phyloP scores from a whole-genome alignment of 1,140 invertebrate genomes.

The Globodera rostochiensis region DNA sequence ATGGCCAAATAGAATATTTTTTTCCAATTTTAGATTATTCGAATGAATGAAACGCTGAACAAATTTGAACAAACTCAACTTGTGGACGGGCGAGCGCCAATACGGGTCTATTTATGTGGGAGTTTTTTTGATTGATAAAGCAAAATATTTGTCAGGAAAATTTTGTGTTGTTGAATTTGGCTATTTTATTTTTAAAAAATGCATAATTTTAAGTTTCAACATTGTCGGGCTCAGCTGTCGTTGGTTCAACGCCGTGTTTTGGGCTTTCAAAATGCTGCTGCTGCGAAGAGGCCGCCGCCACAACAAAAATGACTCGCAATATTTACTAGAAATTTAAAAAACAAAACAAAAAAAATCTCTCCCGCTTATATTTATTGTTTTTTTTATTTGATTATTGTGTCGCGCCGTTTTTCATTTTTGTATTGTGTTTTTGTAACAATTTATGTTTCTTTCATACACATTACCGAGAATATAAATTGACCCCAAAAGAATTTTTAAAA shows the following conservation, averaged over 20 bases:
- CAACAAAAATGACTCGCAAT: background rate
- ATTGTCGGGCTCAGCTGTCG: slow-evolving; percentile 31
- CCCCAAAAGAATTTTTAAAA: background rate
- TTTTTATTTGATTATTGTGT: background rate
- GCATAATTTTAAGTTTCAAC: slow-evolving; percentile 34
- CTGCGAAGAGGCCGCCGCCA: background rate
- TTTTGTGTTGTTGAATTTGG: background rate
- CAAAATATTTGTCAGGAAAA: background rate
- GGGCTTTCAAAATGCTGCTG: background rate
- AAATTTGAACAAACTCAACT: slow-evolving; percentile 42
- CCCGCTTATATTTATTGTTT: background rate
- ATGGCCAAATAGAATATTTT: slow-evolving; percentile 8
- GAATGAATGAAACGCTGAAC: slow-evolving; percentile 49
- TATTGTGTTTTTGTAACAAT: background rate
- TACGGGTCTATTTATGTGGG: slow-evolving; percentile 36
- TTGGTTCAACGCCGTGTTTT: slow-evolving; percentile 19
- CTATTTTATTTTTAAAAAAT: no score
- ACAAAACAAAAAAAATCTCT: background rate
- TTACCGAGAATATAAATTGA: background rate
- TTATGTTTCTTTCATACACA: background rate
- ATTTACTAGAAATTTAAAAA: background rate
- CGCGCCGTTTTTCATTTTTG: background rate
- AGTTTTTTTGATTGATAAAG: background rate
- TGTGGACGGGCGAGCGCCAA: slow-evolving; percentile 27
- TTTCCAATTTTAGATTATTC: slow-evolving; percentile 37